Base-by-base conservation (phyloP, 2,797 vertebrate genomes). In the Myotis planiceps region DNA sequence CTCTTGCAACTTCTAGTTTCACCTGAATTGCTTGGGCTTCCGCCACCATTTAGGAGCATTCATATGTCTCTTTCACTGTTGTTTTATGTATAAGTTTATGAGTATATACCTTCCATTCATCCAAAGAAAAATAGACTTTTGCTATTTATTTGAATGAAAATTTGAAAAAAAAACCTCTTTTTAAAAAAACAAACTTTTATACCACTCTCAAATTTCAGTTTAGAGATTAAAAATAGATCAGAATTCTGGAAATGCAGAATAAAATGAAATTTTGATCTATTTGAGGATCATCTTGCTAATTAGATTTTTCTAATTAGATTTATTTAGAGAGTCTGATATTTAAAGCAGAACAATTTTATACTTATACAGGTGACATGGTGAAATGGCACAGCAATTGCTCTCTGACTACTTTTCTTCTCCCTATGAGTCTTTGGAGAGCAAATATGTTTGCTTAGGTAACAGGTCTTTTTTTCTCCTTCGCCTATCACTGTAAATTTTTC, bases 101-200 rank as follows among this genome's bases (percentile, higher is more conserved):
- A 71, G 69, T 34, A 69, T 89, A 53, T 58, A 55, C 37, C 66
- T 83, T 88, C 9, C 21, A 32, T 49, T 79, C 37, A 82, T 74
- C 23, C 8, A 12, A 63, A 75, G 53, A 92, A 92, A 95, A 88
- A 86, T 10, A 14, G n/a, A 55, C n/a, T 83, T 94, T 95, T 86
- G 5, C 4, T 42, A 21, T 87, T 84, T 85, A 87, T 93, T 93
- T 90, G 53, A 82, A 78, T 90, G 47, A 90, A 96, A 93, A 80
- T 84, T 94, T 92, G 55, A 19, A 69, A 69, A 86, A 91, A 90
- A 66, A n/a, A 23, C 10, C 49, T 88, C 7, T 69, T 65, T 75
- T 81, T 75, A 23, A 63, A 71, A 93, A 93, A 90, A 65, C 6
- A 90, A 81, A n/a, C 7, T 85, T 90, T 95, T 13, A 27, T 63